Evolutionary conservation across 2,888 invertebrate species (phyloP).

Genomic region (Teinopalpus imperialis): DNA sequence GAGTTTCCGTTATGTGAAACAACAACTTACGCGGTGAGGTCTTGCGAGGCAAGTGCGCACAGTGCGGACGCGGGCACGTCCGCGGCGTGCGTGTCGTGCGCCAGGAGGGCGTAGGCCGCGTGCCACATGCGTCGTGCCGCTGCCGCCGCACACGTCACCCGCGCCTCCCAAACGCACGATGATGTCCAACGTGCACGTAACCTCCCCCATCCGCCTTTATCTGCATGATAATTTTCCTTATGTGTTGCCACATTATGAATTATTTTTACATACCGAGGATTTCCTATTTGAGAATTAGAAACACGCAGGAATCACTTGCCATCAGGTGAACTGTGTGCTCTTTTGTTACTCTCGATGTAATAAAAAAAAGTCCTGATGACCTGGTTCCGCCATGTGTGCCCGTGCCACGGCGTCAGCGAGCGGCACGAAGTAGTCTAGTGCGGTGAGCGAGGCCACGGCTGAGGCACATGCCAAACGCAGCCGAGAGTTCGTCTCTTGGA

Average conservation of each 20-base stretch:
- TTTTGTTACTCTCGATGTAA: too few species aligned
- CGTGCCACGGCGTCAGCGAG: conserved; percentile 47
- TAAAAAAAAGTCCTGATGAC: too few species aligned
- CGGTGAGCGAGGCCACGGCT: conserved; percentile 46
- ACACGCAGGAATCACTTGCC: too few species aligned
- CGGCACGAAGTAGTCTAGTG: conserved; percentile 47
- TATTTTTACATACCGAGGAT: too few species aligned
- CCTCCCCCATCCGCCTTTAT: conserved; percentile 43
- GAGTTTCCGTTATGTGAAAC: neutral
- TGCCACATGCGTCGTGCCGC: conserved; percentile 38
- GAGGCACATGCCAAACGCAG: conserved; percentile 36
- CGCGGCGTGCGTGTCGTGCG: conserved; percentile 21
- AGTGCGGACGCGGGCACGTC: conserved; percentile 26
- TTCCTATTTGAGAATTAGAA: too few species aligned
- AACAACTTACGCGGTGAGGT: conserved; percentile 53
- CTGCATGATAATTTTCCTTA: too few species aligned
- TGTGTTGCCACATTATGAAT: too few species aligned
- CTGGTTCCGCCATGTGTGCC: conserved; percentile 37
- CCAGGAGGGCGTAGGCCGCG: conserved; percentile 51
- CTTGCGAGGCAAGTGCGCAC: conserved; percentile 36
- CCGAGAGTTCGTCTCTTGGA: conserved; percentile 27
- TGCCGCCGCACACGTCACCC: conserved; percentile 33
- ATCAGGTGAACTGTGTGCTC: too few species aligned
- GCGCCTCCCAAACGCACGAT: conserved; percentile 41
- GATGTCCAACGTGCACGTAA: conserved; percentile 36